Evolutionary conservation across 2,888 invertebrate species (phyloP).

Genomic region (Netelia virgata): DNA sequence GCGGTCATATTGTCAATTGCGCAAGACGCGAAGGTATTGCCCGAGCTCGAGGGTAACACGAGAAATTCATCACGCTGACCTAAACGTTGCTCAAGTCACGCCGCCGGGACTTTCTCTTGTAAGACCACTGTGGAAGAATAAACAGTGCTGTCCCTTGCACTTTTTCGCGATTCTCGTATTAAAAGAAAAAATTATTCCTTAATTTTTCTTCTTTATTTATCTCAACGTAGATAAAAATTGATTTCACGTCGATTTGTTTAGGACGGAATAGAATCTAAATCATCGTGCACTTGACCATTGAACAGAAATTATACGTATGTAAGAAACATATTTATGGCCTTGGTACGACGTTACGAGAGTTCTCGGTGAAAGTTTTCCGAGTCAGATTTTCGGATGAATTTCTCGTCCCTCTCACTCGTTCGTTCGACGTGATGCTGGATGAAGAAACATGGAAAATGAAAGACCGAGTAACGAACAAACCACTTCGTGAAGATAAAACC

Average conservation of each 20-base stretch:
- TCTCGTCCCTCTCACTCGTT: not conserved
- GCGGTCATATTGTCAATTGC: constrained; percentile 59
- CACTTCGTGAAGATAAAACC: not conserved
- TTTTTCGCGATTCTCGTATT: not conserved
- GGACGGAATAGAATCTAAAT: not conserved
- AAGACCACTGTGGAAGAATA: constrained; percentile 30
- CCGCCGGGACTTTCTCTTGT: constrained; percentile 64
- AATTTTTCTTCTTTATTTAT: not conserved
- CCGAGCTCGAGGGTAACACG: constrained; percentile 48
- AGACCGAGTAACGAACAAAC: not conserved
- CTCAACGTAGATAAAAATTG: not conserved
- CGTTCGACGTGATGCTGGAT: constrained; percentile 5
- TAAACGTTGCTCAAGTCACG: constrained; percentile 62
- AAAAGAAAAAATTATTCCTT: too few species aligned
- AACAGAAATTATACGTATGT: not conserved
- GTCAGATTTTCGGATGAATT: constrained; percentile 19
- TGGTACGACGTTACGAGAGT: not conserved
- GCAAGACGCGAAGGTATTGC: constrained; percentile 61
- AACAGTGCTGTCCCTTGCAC: not conserved
- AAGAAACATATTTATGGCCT: not conserved
- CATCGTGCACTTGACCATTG: not conserved
- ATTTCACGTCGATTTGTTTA: not conserved
- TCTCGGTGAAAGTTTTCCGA: constrained; percentile 45
- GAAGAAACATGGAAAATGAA: constrained; percentile 18
- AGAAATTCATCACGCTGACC: constrained; percentile 66